phyloP scores from a whole-genome alignment of 2,888 invertebrate genomes.

The Sesia apiformis region DNA sequence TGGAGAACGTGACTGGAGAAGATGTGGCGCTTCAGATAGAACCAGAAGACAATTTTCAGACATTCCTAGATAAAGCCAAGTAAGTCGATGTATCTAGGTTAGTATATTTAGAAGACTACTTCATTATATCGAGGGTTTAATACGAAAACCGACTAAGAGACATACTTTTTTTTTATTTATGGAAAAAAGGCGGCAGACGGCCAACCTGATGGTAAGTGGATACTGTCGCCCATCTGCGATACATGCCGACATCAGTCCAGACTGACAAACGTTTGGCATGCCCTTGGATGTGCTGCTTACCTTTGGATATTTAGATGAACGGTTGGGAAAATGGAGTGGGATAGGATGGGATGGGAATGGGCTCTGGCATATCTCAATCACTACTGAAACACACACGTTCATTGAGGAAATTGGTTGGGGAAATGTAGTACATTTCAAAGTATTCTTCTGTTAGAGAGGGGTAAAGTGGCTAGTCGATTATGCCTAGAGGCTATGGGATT shows the following conservation, averaged over 20 bases:
- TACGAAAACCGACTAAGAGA: no score
- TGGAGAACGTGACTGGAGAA: conserved; percentile 52
- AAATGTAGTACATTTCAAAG: no score
- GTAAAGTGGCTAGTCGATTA: no score
- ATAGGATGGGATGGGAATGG: neutral
- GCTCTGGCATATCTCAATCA: neutral
- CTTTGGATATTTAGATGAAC: neutral
- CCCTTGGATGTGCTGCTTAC: neutral
- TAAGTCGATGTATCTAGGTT: conserved; percentile 9
- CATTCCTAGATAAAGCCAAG: conserved; percentile 60
- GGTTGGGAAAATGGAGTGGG: neutral
- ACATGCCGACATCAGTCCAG: neutral
- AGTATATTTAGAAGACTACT: no score
- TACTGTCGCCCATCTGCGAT: neutral
- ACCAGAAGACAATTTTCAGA: conserved; percentile 50
- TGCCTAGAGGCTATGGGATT: no score
- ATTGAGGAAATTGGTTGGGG: no score
- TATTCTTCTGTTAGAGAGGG: no score
- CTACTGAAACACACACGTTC: neutral
- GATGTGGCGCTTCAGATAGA: conserved; percentile 52
- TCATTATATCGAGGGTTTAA: no score
- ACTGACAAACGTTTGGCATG: no score
- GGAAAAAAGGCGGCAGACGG: neutral
- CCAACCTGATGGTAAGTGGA: neutral
- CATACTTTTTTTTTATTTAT: neutral